Evolutionary conservation across 2,113 vertebrate species (phyloP), one percentile per base, ranked within the genome.

Genomic region (Amblyornis subalaris): DNA sequence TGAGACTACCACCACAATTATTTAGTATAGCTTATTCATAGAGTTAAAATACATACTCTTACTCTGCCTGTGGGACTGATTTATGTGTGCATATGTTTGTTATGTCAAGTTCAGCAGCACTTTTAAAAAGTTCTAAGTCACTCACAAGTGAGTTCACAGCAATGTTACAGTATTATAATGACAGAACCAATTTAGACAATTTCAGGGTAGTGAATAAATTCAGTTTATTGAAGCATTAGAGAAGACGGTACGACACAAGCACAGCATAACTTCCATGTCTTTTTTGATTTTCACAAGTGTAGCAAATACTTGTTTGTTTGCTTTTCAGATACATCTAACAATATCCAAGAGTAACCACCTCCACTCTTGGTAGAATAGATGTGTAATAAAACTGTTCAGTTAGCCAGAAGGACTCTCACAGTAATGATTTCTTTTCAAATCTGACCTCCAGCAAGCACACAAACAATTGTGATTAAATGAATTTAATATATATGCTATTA

Each of bases 191-290:
- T 94, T 98, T 25, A 98, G 76, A 74, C 51, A 99, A 98, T 67
- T 96, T 98, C 53, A 99, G 98, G 96, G 98, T 98, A 91, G 97
- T 99, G 28, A 98, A 98, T 93, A 99, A 99, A 96, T 94, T 98
- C 42, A 26, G 92, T 97, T 99, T 69, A 98, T 97, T 92, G 98
- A 98, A 91, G 93, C 97, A 53, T 97, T 98, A 54, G 97, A 98
- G 92, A 97, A 80, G 83, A 98, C 98, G 89, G 95, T 99, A 53
- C 29, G 67, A 62, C 36, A 71, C 33, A 73, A 64, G n/a, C 28
- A 64, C 14, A 66, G 54, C 35, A 3, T 51, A 62, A 73, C 29
- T 73, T 90, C 9, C 23, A 13, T 19, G 29, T 45, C 26, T 53
- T 7, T 60, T 42, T 57, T 50, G 40, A 50, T 74, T 75, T 88